Percentiles rank a stretch among this genome's conserved stretches.
These are phyloP conservation scores for Myotis planiceps DNA, from an alignment of 2,797 vertebrate species.

Conservation along the genomic window DNA sequence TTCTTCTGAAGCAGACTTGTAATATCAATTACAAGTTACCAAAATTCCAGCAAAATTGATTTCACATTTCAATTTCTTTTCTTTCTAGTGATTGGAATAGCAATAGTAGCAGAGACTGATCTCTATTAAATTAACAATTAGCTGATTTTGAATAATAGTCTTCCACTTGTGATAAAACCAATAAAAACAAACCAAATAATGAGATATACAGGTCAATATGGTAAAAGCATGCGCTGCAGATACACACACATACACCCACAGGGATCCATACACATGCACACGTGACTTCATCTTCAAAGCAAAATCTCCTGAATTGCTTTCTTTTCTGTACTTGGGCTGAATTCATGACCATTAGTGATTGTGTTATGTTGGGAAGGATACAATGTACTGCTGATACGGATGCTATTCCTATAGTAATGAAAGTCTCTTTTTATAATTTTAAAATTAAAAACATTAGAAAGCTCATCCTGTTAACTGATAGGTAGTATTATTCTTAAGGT, in stretches of 20 bases:
- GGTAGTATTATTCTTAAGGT: not conserved
- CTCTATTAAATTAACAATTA: not conserved
- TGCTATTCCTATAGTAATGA: not conserved
- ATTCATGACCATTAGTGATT: not conserved
- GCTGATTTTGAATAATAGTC: not conserved
- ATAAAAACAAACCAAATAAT: not conserved
- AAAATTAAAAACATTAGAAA: not conserved
- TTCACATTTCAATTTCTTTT: not conserved
- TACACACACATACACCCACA: too few relatives aligned
- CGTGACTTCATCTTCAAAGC: not conserved
- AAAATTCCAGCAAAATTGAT: not conserved
- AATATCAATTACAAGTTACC: not conserved
- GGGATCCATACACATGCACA: too few relatives aligned
- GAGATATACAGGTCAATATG: not conserved
- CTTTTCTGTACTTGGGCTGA: not conserved
- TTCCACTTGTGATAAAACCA: not conserved
- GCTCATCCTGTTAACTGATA: not conserved
- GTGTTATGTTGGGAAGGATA: not conserved
- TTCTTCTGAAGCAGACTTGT: not conserved
- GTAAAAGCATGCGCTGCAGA: not conserved
- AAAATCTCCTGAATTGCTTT: not conserved
- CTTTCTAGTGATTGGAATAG: not conserved
- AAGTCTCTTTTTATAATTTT: not conserved
- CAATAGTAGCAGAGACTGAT: not conserved
- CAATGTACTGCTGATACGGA: not conserved